Evolutionary conservation across 2,797 vertebrate species (phyloP).

Genomic region (Hypotaenidia okinawae): DNA sequence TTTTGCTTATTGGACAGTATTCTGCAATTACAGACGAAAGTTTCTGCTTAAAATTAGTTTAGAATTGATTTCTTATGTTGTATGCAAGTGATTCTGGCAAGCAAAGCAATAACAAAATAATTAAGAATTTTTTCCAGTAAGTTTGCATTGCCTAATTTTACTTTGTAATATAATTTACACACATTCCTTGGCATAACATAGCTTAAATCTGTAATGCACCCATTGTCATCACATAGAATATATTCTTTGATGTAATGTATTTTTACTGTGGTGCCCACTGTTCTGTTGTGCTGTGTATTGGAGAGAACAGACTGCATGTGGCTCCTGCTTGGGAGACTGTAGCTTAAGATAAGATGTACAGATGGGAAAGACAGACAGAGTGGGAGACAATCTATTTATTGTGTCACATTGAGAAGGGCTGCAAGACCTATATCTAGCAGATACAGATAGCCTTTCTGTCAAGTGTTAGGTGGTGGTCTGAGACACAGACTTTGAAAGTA

Average conservation of each 20-base stretch:
- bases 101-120: slow-evolving; percentile 53
- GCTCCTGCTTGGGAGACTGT: neutral
- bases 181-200: neutral
- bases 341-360: neutral
- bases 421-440: neutral
- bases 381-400: neutral
- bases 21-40: slow-evolving; percentile 40
- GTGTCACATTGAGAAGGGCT: neutral
- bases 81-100: slow-evolving; percentile 50
- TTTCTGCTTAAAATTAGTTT: slow-evolving; percentile 58
- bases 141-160: slow-evolving; percentile 36
- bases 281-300: neutral
- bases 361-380: neutral
- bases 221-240: slow-evolving; percentile 18
- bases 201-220: slow-evolving; percentile 17
- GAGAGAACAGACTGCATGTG: neutral
- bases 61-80: slow-evolving; percentile 64
- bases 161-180: slow-evolving; percentile 51
- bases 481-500: neutral
- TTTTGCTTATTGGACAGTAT: slow-evolving; percentile 19
- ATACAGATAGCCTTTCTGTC: neutral
- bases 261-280: neutral
- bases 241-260: neutral
- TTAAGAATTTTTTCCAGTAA: slow-evolving; percentile 25
- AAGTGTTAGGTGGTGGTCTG: neutral